These are phyloP conservation scores for Pecten maximus DNA, from an alignment of 2,888 invertebrate genomes.

Conservation along the genomic window DNA sequence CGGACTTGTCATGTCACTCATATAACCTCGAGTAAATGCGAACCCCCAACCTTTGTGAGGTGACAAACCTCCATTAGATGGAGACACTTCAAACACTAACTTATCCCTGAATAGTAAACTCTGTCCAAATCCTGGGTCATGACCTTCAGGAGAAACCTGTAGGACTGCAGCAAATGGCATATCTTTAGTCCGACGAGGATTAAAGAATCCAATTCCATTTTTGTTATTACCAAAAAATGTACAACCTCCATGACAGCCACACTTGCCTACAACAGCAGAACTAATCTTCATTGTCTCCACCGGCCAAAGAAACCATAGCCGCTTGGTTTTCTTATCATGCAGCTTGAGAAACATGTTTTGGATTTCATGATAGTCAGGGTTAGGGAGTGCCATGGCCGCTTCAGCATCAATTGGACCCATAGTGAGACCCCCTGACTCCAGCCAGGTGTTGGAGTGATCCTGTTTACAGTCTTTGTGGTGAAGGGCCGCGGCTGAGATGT, in stretches of 20 bases:
- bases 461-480: conserved; percentile 68
- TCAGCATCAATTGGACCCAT: conserved; percentile 95
- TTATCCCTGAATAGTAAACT: conserved; percentile 94
- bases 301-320: conserved; percentile 97
- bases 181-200: conserved; percentile 84
- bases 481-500: conserved; percentile 85
- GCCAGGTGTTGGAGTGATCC: conserved; percentile 85
- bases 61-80: conserved; percentile 87
- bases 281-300: conserved; percentile 83
- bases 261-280: conserved; percentile 84
- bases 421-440: conserved; percentile 95
- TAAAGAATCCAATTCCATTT: conserved; percentile 94
- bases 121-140: conserved; percentile 95
- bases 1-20: conserved; percentile 75
- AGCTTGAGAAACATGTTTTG: conserved; percentile 83
- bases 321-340: conserved; percentile 91
- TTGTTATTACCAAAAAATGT: conserved; percentile 96
- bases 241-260: conserved; percentile 98
- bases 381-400: conserved; percentile 88
- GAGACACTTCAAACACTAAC: conserved; percentile 94
- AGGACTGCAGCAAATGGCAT: conserved; percentile 71
- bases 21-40: conserved; percentile 77
- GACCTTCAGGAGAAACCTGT: conserved; percentile 74
- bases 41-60: conserved; percentile 65
- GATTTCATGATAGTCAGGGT: conserved; percentile 74